Conservation (phyloP, 2,888 invertebrate genomes). For the Rapana venosa region DNA sequence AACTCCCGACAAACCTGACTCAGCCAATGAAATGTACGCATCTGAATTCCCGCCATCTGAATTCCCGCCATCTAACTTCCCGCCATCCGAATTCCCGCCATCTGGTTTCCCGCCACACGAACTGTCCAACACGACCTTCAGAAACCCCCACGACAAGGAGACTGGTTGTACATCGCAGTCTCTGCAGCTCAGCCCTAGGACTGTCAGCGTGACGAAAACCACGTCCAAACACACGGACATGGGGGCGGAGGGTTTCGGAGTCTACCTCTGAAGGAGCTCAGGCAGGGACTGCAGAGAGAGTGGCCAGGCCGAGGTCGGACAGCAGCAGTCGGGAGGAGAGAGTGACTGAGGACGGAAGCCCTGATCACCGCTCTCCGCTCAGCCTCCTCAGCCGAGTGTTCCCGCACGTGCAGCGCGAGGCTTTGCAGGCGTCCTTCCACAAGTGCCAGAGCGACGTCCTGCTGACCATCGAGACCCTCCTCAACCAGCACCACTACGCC, state of each 20-base stretch:
- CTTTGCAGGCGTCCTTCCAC: slow-evolving; percentile 90
- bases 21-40: background rate
- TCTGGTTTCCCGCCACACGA: background rate
- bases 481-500: slow-evolving; percentile 70
- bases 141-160: background rate
- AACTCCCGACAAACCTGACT: background rate
- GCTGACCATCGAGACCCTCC: slow-evolving; percentile 93
- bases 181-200: background rate
- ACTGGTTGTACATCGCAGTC: background rate
- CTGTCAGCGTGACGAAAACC: background rate
- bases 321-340: background rate
- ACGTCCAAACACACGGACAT: background rate
- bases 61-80: background rate
- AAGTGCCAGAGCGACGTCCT: slow-evolving; percentile 93
- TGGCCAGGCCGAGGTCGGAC: slow-evolving; percentile 12
- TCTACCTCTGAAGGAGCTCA: background rate
- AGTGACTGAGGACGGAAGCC: background rate
- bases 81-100: background rate
- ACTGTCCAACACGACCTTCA: background rate
- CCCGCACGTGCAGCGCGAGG: slow-evolving; percentile 90
- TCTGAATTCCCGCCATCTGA: background rate
- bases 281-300: slow-evolving; percentile 31
- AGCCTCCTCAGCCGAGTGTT: slow-evolving; percentile 94
- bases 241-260: background rate
- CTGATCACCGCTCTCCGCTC: slow-evolving; percentile 80